Evolutionary conservation across 1,140 invertebrate genomes (phyloP), one percentile per base, ranked within the genome.

Genomic region (Tetragonula clypearis): DNA sequence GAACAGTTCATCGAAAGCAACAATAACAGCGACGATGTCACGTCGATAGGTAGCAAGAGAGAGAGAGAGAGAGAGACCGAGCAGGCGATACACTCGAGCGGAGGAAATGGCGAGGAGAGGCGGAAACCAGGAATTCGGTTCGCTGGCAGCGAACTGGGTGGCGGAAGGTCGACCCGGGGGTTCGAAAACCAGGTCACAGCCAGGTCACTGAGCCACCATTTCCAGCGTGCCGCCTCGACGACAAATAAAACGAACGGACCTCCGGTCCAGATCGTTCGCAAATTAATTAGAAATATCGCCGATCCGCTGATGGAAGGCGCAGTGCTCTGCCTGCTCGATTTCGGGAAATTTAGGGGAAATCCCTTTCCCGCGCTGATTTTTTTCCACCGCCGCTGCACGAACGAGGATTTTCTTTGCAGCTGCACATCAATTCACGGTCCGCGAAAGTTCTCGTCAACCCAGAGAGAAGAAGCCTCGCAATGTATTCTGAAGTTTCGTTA

Each of bases 241-340:
- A 80, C 82, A 90, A 90, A 90, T 86, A 90, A 90, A 90, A 77
- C 77, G 80, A 56, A 60, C 77, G 73, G 60, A 77, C n/a, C 84
- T 69, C 66, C 66, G 65, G 69, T 82, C 75, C 30, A 30, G 65
- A 60, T 85, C 77, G 55, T 49, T 77, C 66, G 26, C 69, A 62
- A 89, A 91, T 92, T 89, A 90, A 91, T 91, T 90, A 90, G 86
- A 90, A 91, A 92, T 90, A 85, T 88, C 68, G 77, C 58, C 62
- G 56, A 49, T 55, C 77, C 49, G 23, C 56, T 26, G 35, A n/a
- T 23, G 21, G n/a, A 65, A 75, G 60, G 53, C 53, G 35, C 26
- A 53, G 35, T 8, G 11, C 17, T 21, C n/a, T 66, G 65, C 5
- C n/a, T n/a, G 15, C 30, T 30, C 15, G 65, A 26, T 30, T 9